Evolutionary conservation across 2,888 invertebrate genomes (phyloP), one percentile per base, ranked within the genome.

Genomic region (Cinara cedri): DNA sequence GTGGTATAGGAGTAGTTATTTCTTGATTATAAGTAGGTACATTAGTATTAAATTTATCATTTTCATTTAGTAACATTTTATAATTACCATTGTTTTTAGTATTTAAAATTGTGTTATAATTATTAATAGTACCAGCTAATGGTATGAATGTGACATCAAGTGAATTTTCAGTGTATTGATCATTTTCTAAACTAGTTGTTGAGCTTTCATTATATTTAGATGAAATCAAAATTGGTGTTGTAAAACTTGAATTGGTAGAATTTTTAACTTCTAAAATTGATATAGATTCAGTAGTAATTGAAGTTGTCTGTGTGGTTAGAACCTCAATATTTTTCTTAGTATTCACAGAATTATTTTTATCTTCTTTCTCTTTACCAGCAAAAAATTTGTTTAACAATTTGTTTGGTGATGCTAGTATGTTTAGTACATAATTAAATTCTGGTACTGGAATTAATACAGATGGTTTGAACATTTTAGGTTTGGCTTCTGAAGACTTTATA

Each of bases 401-500:
- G 8, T 24, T 75, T 11, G 42, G 3, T 34, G 74, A 34, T 6
- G 6, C 34, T 42, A 49, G 19, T 34, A 4, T 34, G 26, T 71
- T 44, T 26, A 72, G 46, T 55, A 10, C 13, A 26, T 51, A 10
- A 63, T 65, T 26, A 44, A 54, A n/a, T 8, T 54, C n/a, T 14
- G 63, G 51, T 42, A 75, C 3, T 54, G 74, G 54, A 44, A 75
- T 75, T 11, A 75, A 65, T 1, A 65, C n/a, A 65, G 42, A 24
- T 63, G 74, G 74, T 65, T 75, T 75, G n/a, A n/a, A 21, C 1
- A 65, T 65, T 54, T 75, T 75, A 24, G 34, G n/a, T 65, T 70
- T 60, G 3, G 21, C 46, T 62, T 51, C 51, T 60, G 49, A 49
- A 0, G 78, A 70, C 21, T 26, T 66, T 13, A 78, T 70, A 51